These are phyloP conservation scores for Spilogale gracilis DNA, from an alignment of 2,113 vertebrate genomes.

Conservation along the genomic window DNA sequence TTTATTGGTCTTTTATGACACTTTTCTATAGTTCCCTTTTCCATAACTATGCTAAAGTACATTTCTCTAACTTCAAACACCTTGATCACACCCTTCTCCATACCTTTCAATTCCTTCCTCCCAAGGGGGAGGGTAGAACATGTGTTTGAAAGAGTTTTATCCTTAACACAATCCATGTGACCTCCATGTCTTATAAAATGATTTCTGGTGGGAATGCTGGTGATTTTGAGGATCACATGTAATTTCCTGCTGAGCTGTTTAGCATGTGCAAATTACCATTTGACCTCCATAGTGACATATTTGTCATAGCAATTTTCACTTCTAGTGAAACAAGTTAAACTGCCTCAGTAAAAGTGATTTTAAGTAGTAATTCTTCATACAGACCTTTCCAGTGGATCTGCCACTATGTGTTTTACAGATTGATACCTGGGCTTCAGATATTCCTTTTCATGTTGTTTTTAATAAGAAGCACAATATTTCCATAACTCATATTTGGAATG, in stretches of 20 bases:
- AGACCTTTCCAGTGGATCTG: conserved; percentile 72
- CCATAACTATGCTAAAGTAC: conserved; percentile 58
- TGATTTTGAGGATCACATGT: conserved; percentile 83
- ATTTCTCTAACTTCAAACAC: conserved; percentile 71
- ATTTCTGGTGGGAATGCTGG: conserved; percentile 83
- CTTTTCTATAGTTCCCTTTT: conserved; percentile 59
- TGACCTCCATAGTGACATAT: conserved; percentile 74
- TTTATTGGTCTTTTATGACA: conserved; percentile 51
- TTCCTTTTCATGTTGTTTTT: conserved; percentile 83
- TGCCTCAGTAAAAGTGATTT: conserved; percentile 79
- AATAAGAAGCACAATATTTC: conserved; percentile 86
- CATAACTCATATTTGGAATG: conserved; percentile 87
- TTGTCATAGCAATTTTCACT: conserved; percentile 82
- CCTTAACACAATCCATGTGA: conserved; percentile 82
- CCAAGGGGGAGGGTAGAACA: conserved; percentile 60
- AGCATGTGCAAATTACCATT: conserved; percentile 79
- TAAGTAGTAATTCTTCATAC: conserved; percentile 72
- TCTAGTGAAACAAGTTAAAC: conserved; percentile 78
- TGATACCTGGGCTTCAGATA: conserved; percentile 83
- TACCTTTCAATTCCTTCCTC: conserved; percentile 75
- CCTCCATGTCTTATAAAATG: conserved; percentile 79
- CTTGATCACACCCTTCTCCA: conserved; percentile 67
- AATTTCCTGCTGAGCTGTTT: conserved; percentile 84
- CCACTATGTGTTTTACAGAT: conserved; percentile 70
- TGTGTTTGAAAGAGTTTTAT: conserved; percentile 78